Percentiles rank a stretch among this genome's conserved stretches.
Evolutionary conservation across 1,140 invertebrate genomes (phyloP).

Genomic region (Neotoxoptera formosana): DNA sequence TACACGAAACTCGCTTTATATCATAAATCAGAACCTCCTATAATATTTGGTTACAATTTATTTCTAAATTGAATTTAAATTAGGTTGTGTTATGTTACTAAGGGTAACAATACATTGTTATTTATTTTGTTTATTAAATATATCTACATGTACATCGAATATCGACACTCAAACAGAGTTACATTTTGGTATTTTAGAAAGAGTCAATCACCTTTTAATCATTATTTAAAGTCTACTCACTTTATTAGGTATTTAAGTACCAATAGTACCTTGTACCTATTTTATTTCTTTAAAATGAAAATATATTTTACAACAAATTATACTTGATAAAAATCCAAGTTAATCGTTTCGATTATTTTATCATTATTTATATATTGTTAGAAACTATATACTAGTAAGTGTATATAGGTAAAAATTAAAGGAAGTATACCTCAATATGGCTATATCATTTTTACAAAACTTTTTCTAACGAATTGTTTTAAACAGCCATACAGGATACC

Average conservation of each 20-base stretch:
- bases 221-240: not conserved
- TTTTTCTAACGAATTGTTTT: too few relatives aligned
- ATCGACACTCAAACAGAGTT: not conserved
- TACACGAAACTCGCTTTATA: not conserved
- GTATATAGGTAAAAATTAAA: too few relatives aligned
- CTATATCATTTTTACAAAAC: too few relatives aligned
- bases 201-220: not conserved
- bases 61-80: not conserved
- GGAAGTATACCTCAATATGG: too few relatives aligned
- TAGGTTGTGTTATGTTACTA: not conserved
- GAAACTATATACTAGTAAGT: too few relatives aligned
- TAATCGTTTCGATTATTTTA: not conserved
- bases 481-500: too few relatives aligned
- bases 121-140: not conserved
- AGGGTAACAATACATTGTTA: not conserved
- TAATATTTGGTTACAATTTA: not conserved
- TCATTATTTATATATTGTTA: not conserved
- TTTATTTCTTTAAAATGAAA: not conserved
- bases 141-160: not conserved
- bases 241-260: not conserved
- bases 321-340: not conserved
- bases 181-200: not conserved
- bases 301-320: not conserved
- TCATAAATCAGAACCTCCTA: not conserved
- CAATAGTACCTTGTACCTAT: not conserved